A percentile compares a stretch with the other conserved stretches of the same genome.
These are phyloP conservation scores for Catostomus latipinnis DNA, from an alignment of 2,797 vertebrate species.

Conservation along the genomic window DNA sequence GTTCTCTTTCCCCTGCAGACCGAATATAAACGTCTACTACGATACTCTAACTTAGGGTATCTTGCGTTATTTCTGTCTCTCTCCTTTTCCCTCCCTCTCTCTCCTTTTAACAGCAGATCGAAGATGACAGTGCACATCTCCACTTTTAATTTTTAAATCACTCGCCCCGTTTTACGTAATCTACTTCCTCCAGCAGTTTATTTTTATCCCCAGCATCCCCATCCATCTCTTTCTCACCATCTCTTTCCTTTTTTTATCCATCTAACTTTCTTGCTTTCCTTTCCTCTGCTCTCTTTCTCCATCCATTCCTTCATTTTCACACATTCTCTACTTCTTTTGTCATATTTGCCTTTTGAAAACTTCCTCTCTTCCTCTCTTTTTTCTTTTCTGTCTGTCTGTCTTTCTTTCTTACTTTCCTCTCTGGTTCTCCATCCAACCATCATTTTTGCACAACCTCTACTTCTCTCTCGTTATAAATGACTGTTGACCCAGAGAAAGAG, in stretches of 20 bases:
- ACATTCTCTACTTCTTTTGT: no score
- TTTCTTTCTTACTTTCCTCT: not conserved
- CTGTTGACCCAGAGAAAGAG: constrained; percentile 5
- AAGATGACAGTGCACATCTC: constrained; percentile 69
- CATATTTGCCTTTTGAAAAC: no score
- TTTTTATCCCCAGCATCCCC: constrained; percentile 71
- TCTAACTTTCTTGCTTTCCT: not conserved
- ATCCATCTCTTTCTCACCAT: constrained; percentile 20
- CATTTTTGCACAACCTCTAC: not conserved
- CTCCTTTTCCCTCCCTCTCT: constrained; percentile 33
- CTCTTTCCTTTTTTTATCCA: not conserved
- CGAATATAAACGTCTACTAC: constrained; percentile 10
- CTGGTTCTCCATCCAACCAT: not conserved
- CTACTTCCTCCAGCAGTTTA: constrained; percentile 66
- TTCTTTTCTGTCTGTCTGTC: no score
- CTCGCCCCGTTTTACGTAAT: constrained; percentile 76
- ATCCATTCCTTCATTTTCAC: not conserved
- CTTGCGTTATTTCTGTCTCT: constrained; percentile 25
- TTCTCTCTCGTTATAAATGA: constrained; percentile 7
- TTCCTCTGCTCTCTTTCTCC: not conserved
- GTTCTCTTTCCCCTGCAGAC: constrained; percentile 22
- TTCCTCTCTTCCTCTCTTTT: no score
- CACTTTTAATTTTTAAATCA: constrained; percentile 80
- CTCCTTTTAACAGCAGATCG: constrained; percentile 55
- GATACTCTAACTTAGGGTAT: constrained; percentile 7